These are phyloP conservation scores for Diphyllodes magnificus DNA, from an alignment of 2,113 vertebrate genomes.

Conservation along the genomic window DNA sequence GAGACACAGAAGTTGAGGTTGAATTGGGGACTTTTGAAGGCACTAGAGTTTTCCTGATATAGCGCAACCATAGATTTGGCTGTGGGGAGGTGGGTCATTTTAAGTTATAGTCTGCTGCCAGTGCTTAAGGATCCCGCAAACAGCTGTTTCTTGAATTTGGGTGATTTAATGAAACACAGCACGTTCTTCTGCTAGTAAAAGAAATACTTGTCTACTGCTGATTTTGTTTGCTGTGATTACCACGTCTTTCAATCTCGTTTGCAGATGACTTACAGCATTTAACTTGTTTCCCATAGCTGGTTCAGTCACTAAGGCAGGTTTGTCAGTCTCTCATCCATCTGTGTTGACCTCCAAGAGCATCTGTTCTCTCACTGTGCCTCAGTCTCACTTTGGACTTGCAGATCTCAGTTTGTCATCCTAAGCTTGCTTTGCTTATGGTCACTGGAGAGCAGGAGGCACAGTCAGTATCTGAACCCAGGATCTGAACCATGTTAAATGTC, in stretches of 20 bases:
- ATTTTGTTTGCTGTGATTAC: neutral
- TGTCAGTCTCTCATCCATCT: neutral
- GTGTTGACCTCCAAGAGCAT: neutral
- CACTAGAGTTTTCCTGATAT: neutral
- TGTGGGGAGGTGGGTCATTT: neutral
- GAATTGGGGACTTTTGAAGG: neutral
- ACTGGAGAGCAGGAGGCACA: neutral
- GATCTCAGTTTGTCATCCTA: neutral
- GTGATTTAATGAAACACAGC: neutral
- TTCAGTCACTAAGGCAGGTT: neutral
- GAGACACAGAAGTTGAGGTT: neutral
- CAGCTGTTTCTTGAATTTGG: neutral
- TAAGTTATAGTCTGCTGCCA: neutral
- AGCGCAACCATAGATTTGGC: neutral
- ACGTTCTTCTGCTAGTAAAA: neutral
- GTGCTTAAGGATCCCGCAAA: neutral
- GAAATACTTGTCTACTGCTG: neutral
- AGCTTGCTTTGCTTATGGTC: neutral
- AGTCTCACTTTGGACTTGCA: neutral
- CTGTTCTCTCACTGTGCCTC: neutral
- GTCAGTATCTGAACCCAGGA: neutral
- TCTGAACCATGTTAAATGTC: neutral
- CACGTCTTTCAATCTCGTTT: neutral
- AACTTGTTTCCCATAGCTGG: neutral
- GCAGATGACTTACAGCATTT: neutral